phyloP scores from a whole-genome alignment of 2,797 vertebrate species.

The Lates japonicus region DNA sequence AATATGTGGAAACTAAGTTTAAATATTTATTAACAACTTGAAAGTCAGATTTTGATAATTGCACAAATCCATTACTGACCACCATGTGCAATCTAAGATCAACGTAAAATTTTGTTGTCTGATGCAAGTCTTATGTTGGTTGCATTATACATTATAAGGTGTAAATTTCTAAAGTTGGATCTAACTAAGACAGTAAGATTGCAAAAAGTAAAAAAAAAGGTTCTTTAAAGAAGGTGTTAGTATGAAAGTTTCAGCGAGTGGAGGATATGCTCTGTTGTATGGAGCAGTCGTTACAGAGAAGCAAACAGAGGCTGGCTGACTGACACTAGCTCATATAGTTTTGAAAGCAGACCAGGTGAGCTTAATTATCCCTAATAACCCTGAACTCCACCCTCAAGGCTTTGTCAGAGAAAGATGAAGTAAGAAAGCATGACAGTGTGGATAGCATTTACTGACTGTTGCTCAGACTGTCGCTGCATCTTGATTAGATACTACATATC shows the following conservation, averaged over 20 bases:
- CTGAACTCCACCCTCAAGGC: not conserved
- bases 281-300: no score
- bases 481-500: not conserved
- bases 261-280: not conserved
- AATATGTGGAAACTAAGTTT: no score
- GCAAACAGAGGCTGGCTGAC: not conserved
- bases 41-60: not conserved
- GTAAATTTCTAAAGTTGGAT: no score
- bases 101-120: not conserved
- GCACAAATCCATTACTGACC: not conserved
- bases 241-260: no score
- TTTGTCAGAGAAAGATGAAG: not conserved
- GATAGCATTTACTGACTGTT: not conserved
- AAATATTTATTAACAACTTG: no score
- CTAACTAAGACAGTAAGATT: no score
- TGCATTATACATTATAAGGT: no score
- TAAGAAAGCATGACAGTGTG: not conserved
- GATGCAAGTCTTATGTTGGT: no score
- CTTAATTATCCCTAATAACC: not conserved
- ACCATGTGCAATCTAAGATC: not conserved
- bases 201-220: no score
- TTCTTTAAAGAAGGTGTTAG: no score
- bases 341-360: not conserved
- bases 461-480: not conserved
- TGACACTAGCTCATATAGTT: not conserved